phyloP scores from a whole-genome alignment of 1,140 invertebrate genomes.

The Bombus pyrosoma region DNA sequence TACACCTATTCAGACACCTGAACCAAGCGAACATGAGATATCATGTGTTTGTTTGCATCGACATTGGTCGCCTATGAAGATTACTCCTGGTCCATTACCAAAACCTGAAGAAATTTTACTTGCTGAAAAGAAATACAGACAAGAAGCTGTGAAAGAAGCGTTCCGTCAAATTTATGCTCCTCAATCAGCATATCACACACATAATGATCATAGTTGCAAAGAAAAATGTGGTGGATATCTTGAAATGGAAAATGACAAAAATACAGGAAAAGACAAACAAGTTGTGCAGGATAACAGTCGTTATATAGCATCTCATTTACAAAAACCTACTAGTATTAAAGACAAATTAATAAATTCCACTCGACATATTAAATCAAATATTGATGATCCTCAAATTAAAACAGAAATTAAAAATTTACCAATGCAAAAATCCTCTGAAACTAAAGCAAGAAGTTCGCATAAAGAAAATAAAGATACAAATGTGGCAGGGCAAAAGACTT shows the following conservation, averaged over 20 bases:
- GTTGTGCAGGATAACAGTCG: neutral
- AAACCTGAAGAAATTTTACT: conserved; percentile 10
- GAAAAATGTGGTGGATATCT: neutral
- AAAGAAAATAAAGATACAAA: neutral
- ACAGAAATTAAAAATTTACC: too few species aligned
- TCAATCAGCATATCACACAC: neutral
- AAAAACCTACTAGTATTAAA: neutral
- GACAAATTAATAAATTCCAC: neutral
- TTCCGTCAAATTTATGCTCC: conserved; percentile 43
- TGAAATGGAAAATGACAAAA: neutral
- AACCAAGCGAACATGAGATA: conserved; percentile 51
- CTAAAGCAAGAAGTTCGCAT: neutral
- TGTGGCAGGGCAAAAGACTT: neutral
- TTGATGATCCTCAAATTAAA: neutral
- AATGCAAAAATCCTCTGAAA: neutral
- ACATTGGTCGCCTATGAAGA: conserved; percentile 61
- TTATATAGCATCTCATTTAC: neutral
- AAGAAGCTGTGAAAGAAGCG: conserved; percentile 27
- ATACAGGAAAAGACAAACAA: neutral
- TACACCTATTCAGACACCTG: conserved; percentile 68
- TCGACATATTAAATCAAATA: neutral
- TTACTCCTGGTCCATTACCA: conserved; percentile 44
- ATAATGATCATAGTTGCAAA: neutral
- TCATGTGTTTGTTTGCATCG: conserved; percentile 31
- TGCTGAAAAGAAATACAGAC: conserved; percentile 34